These are phyloP conservation scores for Odontamblyopus lacepedii DNA, from an alignment of 2,797 vertebrate species.

Conservation along the genomic window DNA sequence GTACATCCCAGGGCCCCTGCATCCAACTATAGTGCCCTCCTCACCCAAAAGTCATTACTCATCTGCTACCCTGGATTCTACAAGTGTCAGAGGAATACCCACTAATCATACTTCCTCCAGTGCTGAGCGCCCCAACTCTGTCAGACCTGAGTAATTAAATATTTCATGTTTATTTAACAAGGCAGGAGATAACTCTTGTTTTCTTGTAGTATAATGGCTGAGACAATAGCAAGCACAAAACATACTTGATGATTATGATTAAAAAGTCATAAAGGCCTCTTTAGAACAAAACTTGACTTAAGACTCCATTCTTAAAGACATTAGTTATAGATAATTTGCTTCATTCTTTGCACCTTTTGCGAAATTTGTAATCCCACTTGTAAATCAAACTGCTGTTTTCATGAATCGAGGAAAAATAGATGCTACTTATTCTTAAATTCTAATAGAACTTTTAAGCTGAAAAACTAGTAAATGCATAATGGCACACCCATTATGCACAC, in stretches of 20 bases:
- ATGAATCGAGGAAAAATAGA: constrained; percentile 8
- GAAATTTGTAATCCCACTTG: constrained; percentile 20
- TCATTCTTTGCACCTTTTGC: neutral
- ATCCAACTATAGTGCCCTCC: constrained; percentile 27
- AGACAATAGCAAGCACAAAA: neutral
- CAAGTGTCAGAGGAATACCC: constrained; percentile 17
- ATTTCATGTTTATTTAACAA: constrained; percentile 10
- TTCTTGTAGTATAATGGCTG: no score
- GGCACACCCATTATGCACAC: constrained; percentile 36
- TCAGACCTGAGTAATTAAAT: constrained; percentile 7
- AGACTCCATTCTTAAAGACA: neutral
- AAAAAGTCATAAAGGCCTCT: neutral
- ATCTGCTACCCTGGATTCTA: constrained; percentile 17
- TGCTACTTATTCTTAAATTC: constrained; percentile 26
- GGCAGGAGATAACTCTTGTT: constrained; percentile 2
- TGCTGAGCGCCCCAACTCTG: constrained; percentile 15
- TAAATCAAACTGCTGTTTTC: constrained; percentile 18
- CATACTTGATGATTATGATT: neutral
- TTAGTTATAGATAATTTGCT: constrained; percentile 3
- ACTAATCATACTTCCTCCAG: constrained; percentile 14
- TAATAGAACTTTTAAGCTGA: constrained; percentile 42
- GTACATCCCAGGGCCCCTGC: constrained; percentile 9
- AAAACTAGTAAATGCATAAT: constrained; percentile 49
- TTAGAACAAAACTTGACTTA: neutral
- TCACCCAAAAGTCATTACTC: constrained; percentile 40